Percentiles rank a stretch among this genome's conserved stretches.
These are phyloP conservation scores for Erebia epiphron DNA, from an alignment of 2,888 invertebrate species.

Conservation along the genomic window DNA sequence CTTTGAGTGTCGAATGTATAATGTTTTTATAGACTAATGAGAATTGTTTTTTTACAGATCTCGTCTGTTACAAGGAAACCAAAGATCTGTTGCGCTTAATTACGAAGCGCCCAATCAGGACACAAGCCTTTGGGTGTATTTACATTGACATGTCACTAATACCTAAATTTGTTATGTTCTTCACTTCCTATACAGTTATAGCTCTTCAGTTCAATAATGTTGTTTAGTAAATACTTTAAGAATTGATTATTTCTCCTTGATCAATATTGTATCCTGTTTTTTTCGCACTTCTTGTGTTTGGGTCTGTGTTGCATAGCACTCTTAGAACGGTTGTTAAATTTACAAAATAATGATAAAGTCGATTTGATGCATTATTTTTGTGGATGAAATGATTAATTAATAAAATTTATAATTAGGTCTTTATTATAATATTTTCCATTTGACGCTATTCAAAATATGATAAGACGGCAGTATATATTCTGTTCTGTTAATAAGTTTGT, in stretches of 20 bases:
- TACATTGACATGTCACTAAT: slow-evolving; percentile 54
- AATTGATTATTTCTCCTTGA: not conserved
- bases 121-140: slow-evolving; percentile 48
- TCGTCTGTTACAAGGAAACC: slow-evolving; percentile 44
- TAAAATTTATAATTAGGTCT: too few relatives aligned
- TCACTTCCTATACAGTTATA: slow-evolving; percentile 54
- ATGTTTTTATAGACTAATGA: not conserved
- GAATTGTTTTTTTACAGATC: slow-evolving; percentile 35
- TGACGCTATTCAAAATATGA: too few relatives aligned
- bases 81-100: slow-evolving; percentile 52
- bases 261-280: not conserved
- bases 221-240: slow-evolving; percentile 34
- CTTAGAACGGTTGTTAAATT: too few relatives aligned
- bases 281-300: not conserved
- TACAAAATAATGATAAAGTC: too few relatives aligned
- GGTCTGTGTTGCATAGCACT: not conserved
- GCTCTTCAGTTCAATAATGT: slow-evolving; percentile 56
- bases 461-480: too few relatives aligned
- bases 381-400: too few relatives aligned
- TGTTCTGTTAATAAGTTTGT: too few relatives aligned
- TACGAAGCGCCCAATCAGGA: slow-evolving; percentile 46
- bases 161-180: slow-evolving; percentile 50
- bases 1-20: too few relatives aligned
- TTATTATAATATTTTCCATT: too few relatives aligned
- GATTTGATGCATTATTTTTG: too few relatives aligned